Conservation (phyloP, 2,113 vertebrate genomes). For the Corythornis vintsioides region DNA sequence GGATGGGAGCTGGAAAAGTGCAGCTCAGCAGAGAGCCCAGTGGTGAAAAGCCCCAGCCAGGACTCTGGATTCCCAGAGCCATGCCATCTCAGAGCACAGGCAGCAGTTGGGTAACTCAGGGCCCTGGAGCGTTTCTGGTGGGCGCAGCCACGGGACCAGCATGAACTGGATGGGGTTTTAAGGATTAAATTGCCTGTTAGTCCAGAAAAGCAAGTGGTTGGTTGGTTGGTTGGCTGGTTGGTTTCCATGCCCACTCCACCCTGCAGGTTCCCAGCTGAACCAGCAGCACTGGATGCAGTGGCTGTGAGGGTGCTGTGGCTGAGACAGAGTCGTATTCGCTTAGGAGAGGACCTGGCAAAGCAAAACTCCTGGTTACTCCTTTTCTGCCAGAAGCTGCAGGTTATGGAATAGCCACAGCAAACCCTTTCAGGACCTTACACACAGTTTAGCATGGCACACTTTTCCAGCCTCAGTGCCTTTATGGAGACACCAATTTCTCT, state of each 20-base stretch:
- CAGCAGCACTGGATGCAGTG: not conserved
- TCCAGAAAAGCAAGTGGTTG: not conserved
- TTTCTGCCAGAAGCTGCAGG: not conserved
- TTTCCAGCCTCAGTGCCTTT: not conserved
- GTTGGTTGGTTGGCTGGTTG: not conserved
- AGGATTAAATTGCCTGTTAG: not conserved
- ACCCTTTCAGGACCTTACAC: not conserved
- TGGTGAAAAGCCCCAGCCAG: not conserved
- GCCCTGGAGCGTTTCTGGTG: not conserved
- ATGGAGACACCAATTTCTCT: not conserved
- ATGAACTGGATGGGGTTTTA: not conserved
- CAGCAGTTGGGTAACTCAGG: too few species aligned
- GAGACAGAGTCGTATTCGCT: not conserved
- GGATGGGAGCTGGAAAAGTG: not conserved
- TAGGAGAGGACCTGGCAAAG: not conserved
- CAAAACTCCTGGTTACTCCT: not conserved
- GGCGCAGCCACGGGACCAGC: not conserved
- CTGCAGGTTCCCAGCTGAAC: not conserved
- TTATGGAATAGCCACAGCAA: not conserved
- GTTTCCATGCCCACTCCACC: not conserved
- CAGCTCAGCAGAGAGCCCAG: not conserved
- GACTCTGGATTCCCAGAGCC: not conserved
- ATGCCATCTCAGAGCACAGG: not conserved
- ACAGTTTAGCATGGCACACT: rapidly evolving
- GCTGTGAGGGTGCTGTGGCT: not conserved